Base-by-base conservation (phyloP, 2,888 invertebrate species). In the Coleophora deauratella region DNA sequence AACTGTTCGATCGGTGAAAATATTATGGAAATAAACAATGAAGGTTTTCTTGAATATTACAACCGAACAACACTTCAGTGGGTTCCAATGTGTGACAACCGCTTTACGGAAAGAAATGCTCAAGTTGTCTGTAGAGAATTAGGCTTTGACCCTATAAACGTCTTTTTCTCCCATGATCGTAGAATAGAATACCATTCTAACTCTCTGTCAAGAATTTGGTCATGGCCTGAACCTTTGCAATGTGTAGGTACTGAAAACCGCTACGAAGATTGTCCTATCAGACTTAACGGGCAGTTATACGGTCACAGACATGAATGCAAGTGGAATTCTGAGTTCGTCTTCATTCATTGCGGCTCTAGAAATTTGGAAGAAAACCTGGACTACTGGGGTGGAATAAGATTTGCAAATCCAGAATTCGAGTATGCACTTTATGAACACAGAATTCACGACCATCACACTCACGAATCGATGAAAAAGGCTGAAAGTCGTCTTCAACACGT, bases 331-430 rank as follows among this genome's bases (percentile, higher is more conserved):
- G 89, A 93, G 35, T 99, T 95, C 63, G 95, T 99, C 0, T 99
- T 98, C 63, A 91, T 99, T 11, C 92, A 95, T 55, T 99, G 99
- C 65, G 96, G 95, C 0, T 80, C 86, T 41, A 85, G 90, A 58
- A 92, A 92, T 63, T 73, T 92, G 4, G 84, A 89, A 3, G 82
- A 88, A 9, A 79, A 85, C 12, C 85, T 89, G 42, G 90, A 93
- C 37, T 96, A 96, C 63, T 99, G 99, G 99, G 99, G 99, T 33
- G 99, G 99, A 30, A 91, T 99, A 47, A 88, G 98, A 46, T 97
- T 98, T 67, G 92, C 97, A 0, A 91, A 94, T 65, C 90, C 94
- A 2, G 93, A 95, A 67, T 97, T 96, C 67, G 97, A 98, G 69
- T 93, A 95, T 69, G 91, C 93, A 49, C 76, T 93, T 2, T 95